Evolutionary conservation across 2,888 invertebrate genomes (phyloP), one percentile per base, ranked within the genome.

Genomic region (Lasioglossum leucozonium): DNA sequence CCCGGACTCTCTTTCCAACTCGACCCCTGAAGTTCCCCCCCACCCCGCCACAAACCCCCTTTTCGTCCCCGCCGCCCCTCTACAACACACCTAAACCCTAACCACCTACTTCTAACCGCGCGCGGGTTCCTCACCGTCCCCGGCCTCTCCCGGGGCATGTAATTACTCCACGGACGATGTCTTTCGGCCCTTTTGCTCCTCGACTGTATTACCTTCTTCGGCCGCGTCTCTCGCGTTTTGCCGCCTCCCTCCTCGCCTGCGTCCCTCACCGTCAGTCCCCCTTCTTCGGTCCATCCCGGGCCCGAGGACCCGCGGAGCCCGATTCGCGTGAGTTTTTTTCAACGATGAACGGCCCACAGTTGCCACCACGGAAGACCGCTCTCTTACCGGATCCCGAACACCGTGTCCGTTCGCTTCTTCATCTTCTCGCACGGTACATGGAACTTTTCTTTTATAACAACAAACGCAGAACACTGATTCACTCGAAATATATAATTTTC

Each of bases 111-210:
- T 89, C 89, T 87, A 90, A 90, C 88, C 88, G 82, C 90, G 81
- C 51, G 65, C 86, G 84, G 82, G 87, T 88, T 90, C 83, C 79
- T 81, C 81, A 22, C 87, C 79, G 85, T 87, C 85, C 82, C 89
- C 85, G 47, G 77, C 84, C 82, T 84, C 87, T 91, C 88, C 83
- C 82, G 87, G 87, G 88, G 90, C 86, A 88, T 86, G 91, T 91
- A 92, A 92, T 92, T 92, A 92, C 87, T 88, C 88, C 72, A 78
- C 83, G 82, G 88, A 86, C 87, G 86, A 89, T 90, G 90, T 91
- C 89, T 90, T 91, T 91, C 90, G 88, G 87, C 77, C 82, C 90
- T 89, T 91, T 88, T 90, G 87, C 86, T 88, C 87, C 88, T 80
- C 77, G 88, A 80, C 82, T 78, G 84, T 79, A 69, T 84, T 85